Conservation (phyloP, 2,888 invertebrate species). For the Drosophila sordidapex region DNA sequence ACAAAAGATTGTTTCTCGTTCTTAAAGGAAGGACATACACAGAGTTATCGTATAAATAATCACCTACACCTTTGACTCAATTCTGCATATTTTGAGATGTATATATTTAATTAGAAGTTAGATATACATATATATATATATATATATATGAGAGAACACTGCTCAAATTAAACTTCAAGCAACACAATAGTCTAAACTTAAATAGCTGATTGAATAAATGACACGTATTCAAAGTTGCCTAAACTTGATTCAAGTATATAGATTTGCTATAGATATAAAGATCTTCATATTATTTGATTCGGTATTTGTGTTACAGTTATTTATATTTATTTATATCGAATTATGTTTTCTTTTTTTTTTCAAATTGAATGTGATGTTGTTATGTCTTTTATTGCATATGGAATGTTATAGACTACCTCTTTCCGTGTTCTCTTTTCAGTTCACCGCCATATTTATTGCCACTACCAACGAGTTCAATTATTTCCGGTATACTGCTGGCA, state of each 20-base stretch:
- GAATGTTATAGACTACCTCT: slow-evolving; percentile 91
- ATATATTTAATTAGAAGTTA: neutral
- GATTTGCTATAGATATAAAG: slow-evolving; percentile 23
- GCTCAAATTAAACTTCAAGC: slow-evolving; percentile 12
- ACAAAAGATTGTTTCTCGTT: slow-evolving; percentile 14
- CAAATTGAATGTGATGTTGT: slow-evolving; percentile 48
- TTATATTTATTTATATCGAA: slow-evolving; percentile 42
- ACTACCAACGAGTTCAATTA: slow-evolving; percentile 99
- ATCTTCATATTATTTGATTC: slow-evolving; percentile 50
- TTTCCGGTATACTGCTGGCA: slow-evolving; percentile 99
- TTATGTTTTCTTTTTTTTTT: slow-evolving; percentile 43
- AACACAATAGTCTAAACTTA: slow-evolving; percentile 15
- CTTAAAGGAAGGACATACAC: slow-evolving; percentile 5
- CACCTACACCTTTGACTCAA: slow-evolving; percentile 22
- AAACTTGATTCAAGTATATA: slow-evolving; percentile 7
- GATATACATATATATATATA: neutral
- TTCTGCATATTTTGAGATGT: slow-evolving; percentile 2
- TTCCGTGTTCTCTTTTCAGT: slow-evolving; percentile 99
- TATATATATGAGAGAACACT: slow-evolving; percentile 2
- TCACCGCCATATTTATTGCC: slow-evolving; percentile 99
- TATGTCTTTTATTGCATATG: slow-evolving; percentile 59
- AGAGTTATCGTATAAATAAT: slow-evolving; percentile 7
- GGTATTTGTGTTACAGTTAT: slow-evolving; percentile 49
- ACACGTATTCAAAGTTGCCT: slow-evolving; percentile 7
- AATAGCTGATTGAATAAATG: slow-evolving; percentile 7